These are phyloP conservation scores for Clistopyga incitator DNA, from an alignment of 2,888 invertebrate genomes.

Conservation along the genomic window DNA sequence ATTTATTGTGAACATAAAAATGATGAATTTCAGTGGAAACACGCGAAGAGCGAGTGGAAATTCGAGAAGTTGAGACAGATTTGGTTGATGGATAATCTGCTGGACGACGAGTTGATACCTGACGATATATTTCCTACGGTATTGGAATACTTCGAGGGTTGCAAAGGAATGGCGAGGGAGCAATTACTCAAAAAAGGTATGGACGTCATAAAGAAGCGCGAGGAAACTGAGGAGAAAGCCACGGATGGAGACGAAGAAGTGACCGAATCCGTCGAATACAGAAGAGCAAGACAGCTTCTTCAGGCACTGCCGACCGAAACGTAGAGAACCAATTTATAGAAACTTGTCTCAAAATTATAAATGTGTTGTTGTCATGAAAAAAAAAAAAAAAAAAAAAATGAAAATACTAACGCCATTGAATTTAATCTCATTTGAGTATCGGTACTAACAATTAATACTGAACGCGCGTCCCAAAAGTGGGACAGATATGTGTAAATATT, in stretches of 20 bases:
- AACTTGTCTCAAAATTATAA: constrained; percentile 27
- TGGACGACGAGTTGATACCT: constrained; percentile 87
- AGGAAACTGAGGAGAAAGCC: constrained; percentile 85
- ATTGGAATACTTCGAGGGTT: constrained; percentile 90
- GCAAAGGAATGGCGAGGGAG: constrained; percentile 88
- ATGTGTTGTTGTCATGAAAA: constrained; percentile 43
- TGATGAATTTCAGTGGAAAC: constrained; percentile 87
- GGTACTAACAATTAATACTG: constrained; percentile 18
- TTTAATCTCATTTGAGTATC: constrained; percentile 39
- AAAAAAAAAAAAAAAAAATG: constrained; percentile 19
- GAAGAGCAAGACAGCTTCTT: constrained; percentile 88
- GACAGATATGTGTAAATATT: constrained; percentile 58
- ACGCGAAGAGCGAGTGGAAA: constrained; percentile 90
- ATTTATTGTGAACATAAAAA: neutral
- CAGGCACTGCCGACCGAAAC: constrained; percentile 86
- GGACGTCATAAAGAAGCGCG: constrained; percentile 88
- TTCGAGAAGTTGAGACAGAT: constrained; percentile 92
- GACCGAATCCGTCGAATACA: constrained; percentile 84
- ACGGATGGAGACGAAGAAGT: constrained; percentile 78
- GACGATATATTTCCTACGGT: constrained; percentile 88
- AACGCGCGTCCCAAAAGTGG: constrained; percentile 5
- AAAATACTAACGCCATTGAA: constrained; percentile 47
- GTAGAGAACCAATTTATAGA: constrained; percentile 71
- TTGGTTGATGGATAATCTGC: constrained; percentile 90
- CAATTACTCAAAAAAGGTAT: constrained; percentile 88